phyloP scores from a whole-genome alignment of 1,140 invertebrate species.

The Aphelenchoides avenae region DNA sequence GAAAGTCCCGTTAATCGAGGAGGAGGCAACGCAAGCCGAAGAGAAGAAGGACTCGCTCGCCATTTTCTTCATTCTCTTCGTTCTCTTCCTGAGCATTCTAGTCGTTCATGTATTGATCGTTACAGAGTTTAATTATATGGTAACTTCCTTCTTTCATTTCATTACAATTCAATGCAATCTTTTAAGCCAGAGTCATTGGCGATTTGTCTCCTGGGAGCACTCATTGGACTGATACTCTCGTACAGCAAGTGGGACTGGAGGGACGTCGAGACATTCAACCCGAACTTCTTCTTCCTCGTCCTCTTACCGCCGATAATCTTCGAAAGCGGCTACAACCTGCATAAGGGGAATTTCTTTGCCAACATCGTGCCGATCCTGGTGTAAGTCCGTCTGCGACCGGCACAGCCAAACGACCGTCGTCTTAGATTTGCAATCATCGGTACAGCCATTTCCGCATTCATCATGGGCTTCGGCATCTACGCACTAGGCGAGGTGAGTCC shows the following conservation, averaged over 20 bases:
- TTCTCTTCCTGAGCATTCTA: constrained; percentile 76
- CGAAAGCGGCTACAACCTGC: constrained; percentile 80
- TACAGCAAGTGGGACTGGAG: constrained; percentile 51
- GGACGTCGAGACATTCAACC: constrained; percentile 60
- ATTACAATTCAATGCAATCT: constrained; percentile 73
- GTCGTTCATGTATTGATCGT: constrained; percentile 88
- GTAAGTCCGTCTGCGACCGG: no score
- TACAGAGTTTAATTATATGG: constrained; percentile 86
- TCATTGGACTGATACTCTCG: constrained; percentile 47
- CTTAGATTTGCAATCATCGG: constrained; percentile 79
- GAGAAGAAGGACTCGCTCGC: constrained; percentile 48
- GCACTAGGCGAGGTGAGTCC: constrained; percentile 72
- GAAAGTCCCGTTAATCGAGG: constrained; percentile 20
- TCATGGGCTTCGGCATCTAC: constrained; percentile 89
- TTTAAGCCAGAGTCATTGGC: constrained; percentile 93
- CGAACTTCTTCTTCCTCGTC: constrained; percentile 97
- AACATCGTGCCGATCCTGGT: constrained; percentile 92
- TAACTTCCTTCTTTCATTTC: constrained; percentile 30
- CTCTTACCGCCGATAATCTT: constrained; percentile 96
- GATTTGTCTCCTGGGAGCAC: constrained; percentile 62
- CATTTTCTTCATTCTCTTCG: constrained; percentile 47
- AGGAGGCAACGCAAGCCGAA: constrained; percentile 32
- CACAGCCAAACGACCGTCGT: no score
- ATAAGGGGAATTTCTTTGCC: constrained; percentile 92
- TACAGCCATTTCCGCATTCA: constrained; percentile 84